These are phyloP conservation scores for Heliconius hewitsoni DNA, from an alignment of 1,140 invertebrate species.

Conservation along the genomic window DNA sequence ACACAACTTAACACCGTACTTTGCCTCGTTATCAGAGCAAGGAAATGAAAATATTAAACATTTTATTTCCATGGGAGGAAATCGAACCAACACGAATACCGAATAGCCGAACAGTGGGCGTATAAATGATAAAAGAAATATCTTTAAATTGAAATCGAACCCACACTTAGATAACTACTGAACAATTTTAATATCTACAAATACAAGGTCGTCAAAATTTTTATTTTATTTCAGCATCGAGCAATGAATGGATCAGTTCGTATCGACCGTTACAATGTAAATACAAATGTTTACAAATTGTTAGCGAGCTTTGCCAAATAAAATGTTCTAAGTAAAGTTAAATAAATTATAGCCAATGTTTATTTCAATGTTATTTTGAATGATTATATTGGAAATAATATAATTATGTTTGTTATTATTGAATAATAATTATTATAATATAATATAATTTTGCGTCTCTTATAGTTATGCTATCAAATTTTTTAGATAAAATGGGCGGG, in stretches of 20 bases:
- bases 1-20: no score
- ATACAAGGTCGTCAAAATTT: not conserved
- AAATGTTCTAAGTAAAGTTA: conserved; percentile 8
- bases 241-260: conserved; percentile 30
- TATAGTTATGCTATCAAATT: no score
- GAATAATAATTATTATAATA: not conserved
- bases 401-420: not conserved
- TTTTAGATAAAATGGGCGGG: no score
- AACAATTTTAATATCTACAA: no score
- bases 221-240: not conserved
- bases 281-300: conserved; percentile 48
- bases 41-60: no score
- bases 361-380: not conserved
- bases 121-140: no score
- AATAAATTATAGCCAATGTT: not conserved
- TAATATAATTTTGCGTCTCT: no score
- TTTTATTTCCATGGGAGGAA: no score
- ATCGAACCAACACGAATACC: no score
- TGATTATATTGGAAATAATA: not conserved
- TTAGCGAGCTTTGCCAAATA: conserved; percentile 29
- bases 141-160: not conserved
- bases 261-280: conserved; percentile 38
- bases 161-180: not conserved
- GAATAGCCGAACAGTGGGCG: no score
- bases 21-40: no score